Conservation (phyloP, 2,888 invertebrate species). For the Thalpophila matura region DNA sequence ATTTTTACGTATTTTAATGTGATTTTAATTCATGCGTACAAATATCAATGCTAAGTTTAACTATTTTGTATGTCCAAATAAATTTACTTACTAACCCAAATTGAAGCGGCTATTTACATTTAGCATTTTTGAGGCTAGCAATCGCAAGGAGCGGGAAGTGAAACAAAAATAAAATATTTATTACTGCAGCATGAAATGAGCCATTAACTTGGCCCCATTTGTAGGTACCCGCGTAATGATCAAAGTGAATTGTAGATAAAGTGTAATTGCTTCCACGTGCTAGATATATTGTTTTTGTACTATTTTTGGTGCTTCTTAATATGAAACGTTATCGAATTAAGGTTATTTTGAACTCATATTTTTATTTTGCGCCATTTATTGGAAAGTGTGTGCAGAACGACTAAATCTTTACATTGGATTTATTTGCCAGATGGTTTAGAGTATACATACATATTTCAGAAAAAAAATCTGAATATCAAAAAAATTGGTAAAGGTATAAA, state of each 20-base stretch:
- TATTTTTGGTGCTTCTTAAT: constrained; percentile 38
- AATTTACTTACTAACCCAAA: too few species aligned
- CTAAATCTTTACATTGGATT: background rate
- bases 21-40: background rate
- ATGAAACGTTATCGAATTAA: constrained; percentile 28
- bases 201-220: constrained; percentile 55
- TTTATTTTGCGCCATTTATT: too few species aligned
- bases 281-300: constrained; percentile 42
- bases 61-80: too few species aligned
- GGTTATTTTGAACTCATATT: constrained; percentile 14
- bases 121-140: constrained; percentile 48
- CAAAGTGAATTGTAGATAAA: constrained; percentile 61
- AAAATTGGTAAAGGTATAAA: too few species aligned
- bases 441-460: too few species aligned
- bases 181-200: constrained; percentile 54
- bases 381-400: too few species aligned
- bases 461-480: too few species aligned
- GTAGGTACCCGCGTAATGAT: constrained; percentile 52
- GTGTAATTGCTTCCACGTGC: constrained; percentile 56
- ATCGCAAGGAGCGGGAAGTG: constrained; percentile 44
- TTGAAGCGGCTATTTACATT: constrained; percentile 24
- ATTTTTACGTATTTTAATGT: too few species aligned
- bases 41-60: too few species aligned
- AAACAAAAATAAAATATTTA: constrained; percentile 63
- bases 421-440: too few species aligned